Base-by-base conservation (phyloP, 2,797 vertebrate genomes). In the Erethizon dorsatum region DNA sequence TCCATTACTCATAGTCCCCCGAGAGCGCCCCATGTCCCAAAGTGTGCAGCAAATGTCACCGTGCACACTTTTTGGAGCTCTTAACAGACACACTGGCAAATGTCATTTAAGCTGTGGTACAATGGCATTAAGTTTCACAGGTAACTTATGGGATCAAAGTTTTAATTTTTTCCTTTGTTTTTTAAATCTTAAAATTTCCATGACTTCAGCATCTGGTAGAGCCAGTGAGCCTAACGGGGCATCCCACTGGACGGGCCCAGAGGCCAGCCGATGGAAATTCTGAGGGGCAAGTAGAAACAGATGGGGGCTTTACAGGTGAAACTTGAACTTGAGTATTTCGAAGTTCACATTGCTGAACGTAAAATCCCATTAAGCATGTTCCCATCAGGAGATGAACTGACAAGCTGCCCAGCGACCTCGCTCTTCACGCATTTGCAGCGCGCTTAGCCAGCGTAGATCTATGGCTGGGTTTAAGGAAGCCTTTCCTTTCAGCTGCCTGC, bases 201-300 rank as follows among this genome's bases (percentile, higher is more conserved):
- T 98, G 98, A 97, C 97, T 97, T 96, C 97, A 98, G 96, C 98
- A 98, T 97, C 98, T 98, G 97, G 98, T 97, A 98, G 98, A 98
- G 88, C 95, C 91, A 95, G 96, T 73, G 45, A 1, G 88, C 93
- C 93, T 96, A 96, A 96, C 78, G 92, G 96, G 94, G 96, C 96
- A 98, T 88, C 96, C 96, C 87, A 96, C 97, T 97, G 98, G 97
- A 83, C 97, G 97, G 97, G 97, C 77, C 97, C 97, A 88, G 97
- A 92, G 95, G 96, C 95, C 96, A 98, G 97, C 98, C 98, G 98
- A 98, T 98, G 98, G 98, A 98, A 98, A 98, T 96, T 98, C 95
- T 98, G 97, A 98, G 97, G 95, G 96, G 63, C 97, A 97, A 98
- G 96, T 96, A 96, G 97, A 98, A 98, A 97, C 98, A 98, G 98